These are phyloP conservation scores for Brachionus angularis DNA, from an alignment of 1,140 invertebrate genomes.

Conservation along the genomic window DNA sequence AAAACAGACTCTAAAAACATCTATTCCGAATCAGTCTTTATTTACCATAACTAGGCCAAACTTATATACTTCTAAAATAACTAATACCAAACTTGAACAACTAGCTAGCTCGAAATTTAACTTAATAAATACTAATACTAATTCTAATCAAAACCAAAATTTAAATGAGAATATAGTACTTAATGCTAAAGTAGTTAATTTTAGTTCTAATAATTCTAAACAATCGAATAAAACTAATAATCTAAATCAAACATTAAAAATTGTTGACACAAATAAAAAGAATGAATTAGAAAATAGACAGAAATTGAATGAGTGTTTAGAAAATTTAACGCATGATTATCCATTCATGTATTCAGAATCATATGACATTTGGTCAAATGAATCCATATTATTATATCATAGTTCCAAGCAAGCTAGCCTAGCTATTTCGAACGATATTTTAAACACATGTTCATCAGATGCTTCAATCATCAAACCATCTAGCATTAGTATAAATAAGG, in stretches of 20 bases:
- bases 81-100: background rate
- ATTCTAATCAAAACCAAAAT: background rate
- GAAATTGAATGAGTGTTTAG: constrained; percentile 7
- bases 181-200: constrained; percentile 2
- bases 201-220: too few species aligned
- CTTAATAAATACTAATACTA: too few species aligned
- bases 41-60: constrained; percentile 25
- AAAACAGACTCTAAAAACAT: too few species aligned
- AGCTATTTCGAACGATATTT: background rate
- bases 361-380: constrained; percentile 35
- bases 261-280: too few species aligned
- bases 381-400: background rate
- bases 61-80: constrained; percentile 14
- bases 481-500: background rate
- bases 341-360: background rate
- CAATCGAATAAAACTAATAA: too few species aligned
- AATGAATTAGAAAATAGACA: background rate
- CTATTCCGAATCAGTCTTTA: too few species aligned
- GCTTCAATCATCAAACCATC: background rate
- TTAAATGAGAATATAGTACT: constrained; percentile 34
- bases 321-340: constrained; percentile 4
- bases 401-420: too few species aligned
- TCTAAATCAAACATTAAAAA: too few species aligned
- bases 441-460: background rate
- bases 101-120: background rate